A percentile compares a stretch with the other conserved stretches of the same genome.
Conservation (phyloP, 2,888 invertebrate species). For the Dorcus parallelipipedus region DNA sequence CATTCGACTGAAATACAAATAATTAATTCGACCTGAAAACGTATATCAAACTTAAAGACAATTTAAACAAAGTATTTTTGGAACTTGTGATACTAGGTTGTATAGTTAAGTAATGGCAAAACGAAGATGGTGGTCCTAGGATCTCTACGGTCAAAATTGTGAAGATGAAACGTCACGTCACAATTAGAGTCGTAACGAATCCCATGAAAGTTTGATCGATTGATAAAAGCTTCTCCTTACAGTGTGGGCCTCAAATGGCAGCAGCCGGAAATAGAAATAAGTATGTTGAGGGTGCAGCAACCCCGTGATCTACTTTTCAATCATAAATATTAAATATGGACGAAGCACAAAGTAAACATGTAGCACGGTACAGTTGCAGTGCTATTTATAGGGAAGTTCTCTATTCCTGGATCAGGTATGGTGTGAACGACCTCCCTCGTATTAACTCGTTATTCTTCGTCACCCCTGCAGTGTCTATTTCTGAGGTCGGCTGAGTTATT, state of each 20-base stretch:
- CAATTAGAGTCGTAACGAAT: not conserved
- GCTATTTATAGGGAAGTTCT: conserved; percentile 27
- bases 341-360: conserved; percentile 13
- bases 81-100: too few relatives aligned
- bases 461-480: conserved; percentile 18
- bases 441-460: conserved; percentile 22
- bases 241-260: not conserved
- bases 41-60: too few relatives aligned
- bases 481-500: conserved; percentile 19
- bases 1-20: too few relatives aligned
- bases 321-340: conserved; percentile 26
- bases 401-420: conserved; percentile 30
- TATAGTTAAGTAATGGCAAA: too few relatives aligned
- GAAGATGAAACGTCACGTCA: not conserved
- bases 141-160: too few relatives aligned
- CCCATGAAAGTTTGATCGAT: conserved; percentile 11
- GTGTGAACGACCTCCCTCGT: conserved; percentile 34
- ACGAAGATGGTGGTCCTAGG: too few relatives aligned
- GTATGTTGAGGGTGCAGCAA: conserved; percentile 24
- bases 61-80: too few relatives aligned
- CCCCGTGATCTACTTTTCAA: conserved; percentile 26
- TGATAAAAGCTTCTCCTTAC: not conserved
- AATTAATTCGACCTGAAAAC: too few relatives aligned
- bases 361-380: conserved; percentile 10
- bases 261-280: not conserved